Evolutionary conservation across 2,797 vertebrate species (phyloP).

Genomic region (Cossypha heuglini): DNA sequence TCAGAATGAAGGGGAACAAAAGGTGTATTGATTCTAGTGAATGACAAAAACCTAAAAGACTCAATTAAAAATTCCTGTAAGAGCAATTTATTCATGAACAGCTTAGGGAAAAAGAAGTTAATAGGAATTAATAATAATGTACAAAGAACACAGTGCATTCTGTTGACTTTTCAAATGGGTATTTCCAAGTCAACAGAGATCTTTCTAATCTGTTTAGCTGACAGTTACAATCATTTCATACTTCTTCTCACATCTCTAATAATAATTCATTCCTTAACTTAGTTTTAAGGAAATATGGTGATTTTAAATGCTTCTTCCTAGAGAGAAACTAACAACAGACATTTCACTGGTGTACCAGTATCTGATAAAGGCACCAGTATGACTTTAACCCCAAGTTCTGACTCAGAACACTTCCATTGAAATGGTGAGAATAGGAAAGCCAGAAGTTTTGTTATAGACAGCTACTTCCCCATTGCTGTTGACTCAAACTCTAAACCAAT

Average conservation of each 20-base stretch:
- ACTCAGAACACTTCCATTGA: not conserved
- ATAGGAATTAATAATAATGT: slow-evolving; percentile 4
- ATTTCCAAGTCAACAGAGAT: not conserved
- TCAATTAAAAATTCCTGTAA: slow-evolving; percentile 29
- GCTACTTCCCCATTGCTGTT: not conserved
- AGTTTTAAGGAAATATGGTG: not conserved
- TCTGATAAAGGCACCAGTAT: not conserved
- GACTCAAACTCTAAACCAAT: not conserved
- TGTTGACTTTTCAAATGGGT: slow-evolving; percentile 1
- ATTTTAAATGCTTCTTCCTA: not conserved
- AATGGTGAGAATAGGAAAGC: not conserved
- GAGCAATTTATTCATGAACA: slow-evolving; percentile 29
- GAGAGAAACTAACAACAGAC: not conserved
- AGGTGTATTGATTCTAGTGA: slow-evolving; percentile 39
- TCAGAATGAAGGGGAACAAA: slow-evolving; percentile 34
- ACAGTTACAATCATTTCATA: not conserved
- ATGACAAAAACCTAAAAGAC: slow-evolving; percentile 23
- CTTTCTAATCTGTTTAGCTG: not conserved
- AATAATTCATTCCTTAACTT: not conserved
- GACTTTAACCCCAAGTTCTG: not conserved
- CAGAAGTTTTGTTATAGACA: not conserved
- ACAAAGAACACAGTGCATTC: not conserved
- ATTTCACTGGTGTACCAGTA: not conserved
- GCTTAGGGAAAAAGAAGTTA: slow-evolving; percentile 2
- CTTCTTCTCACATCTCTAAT: not conserved